These are phyloP conservation scores for Hirtodrosophila duncani DNA, from an alignment of 2,888 invertebrate species.

Conservation along the genomic window DNA sequence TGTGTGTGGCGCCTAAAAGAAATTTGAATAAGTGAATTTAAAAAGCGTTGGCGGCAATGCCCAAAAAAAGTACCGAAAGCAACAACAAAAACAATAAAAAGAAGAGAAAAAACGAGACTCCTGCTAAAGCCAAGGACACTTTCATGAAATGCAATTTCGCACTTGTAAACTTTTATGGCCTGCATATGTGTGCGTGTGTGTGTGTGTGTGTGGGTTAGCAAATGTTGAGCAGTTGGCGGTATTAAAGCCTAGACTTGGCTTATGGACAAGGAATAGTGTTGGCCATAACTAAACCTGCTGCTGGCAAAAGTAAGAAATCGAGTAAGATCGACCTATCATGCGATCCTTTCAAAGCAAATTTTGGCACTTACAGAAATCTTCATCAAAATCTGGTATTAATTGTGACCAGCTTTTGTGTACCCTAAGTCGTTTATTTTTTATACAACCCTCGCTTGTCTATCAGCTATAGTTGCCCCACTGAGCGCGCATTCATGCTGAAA, in stretches of 20 bases:
- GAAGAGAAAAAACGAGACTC: conserved; percentile 19
- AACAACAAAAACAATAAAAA: conserved; percentile 12
- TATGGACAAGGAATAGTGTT: neutral
- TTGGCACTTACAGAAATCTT: too few species aligned
- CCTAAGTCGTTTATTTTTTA: too few species aligned
- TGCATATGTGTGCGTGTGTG: conserved; percentile 23
- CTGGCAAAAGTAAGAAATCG: neutral
- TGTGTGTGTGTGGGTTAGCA: conserved; percentile 14
- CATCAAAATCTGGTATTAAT: too few species aligned
- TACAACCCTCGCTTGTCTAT: too few species aligned
- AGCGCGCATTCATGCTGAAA: too few species aligned
- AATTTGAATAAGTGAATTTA: conserved; percentile 72
- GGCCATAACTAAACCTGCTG: neutral
- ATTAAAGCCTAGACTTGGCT: conserved; percentile 21
- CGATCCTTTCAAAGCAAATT: too few species aligned
- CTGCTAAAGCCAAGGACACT: conserved; percentile 64
- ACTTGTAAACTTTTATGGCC: conserved; percentile 70
- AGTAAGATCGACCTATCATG: too few species aligned
- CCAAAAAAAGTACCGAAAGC: conserved; percentile 20
- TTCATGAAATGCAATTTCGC: conserved; percentile 70
- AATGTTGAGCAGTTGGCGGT: conserved; percentile 15
- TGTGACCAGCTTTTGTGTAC: too few species aligned
- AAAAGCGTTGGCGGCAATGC: conserved; percentile 51
- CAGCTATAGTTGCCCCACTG: too few species aligned
- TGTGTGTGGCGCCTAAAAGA: conserved; percentile 42